These are phyloP conservation scores for Ptychoptera contaminata DNA, from an alignment of 2,888 invertebrate species.

Conservation along the genomic window DNA sequence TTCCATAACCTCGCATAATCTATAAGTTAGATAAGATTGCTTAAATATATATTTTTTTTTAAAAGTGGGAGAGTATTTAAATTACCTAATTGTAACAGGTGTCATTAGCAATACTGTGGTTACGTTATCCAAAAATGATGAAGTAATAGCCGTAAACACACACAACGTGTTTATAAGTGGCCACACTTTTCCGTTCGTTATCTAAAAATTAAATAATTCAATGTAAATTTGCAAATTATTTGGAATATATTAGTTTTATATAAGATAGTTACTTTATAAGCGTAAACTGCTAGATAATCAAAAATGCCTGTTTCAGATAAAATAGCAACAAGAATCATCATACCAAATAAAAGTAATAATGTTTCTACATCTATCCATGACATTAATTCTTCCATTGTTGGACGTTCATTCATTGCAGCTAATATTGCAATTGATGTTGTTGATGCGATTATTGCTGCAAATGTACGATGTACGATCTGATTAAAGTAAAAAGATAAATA, in stretches of 20 bases:
- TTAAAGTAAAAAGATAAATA: too few species aligned
- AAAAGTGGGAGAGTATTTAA: too few species aligned
- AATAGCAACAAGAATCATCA: slow-evolving; percentile 68
- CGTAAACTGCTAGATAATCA: slow-evolving; percentile 56
- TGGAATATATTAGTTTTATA: neutral
- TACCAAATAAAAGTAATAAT: slow-evolving; percentile 50
- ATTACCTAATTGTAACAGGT: slow-evolving; percentile 53
- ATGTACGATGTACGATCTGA: slow-evolving; percentile 45
- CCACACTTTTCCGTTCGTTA: slow-evolving; percentile 57
- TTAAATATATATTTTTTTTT: neutral
- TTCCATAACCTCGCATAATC: slow-evolving; percentile 75
- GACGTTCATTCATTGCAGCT: slow-evolving; percentile 50
- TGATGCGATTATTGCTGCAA: slow-evolving; percentile 60
- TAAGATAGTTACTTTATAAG: slow-evolving; percentile 39
- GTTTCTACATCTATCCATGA: slow-evolving; percentile 66
- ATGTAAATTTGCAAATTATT: neutral
- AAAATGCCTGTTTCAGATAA: slow-evolving; percentile 66
- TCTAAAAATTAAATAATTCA: slow-evolving; percentile 24
- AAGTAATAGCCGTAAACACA: slow-evolving; percentile 49
- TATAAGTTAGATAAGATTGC: neutral
- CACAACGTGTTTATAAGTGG: slow-evolving; percentile 56
- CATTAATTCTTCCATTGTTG: slow-evolving; percentile 49
- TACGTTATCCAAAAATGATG: slow-evolving; percentile 63
- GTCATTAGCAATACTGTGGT: slow-evolving; percentile 63
- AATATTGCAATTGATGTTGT: slow-evolving; percentile 53